Evolutionary conservation across 2,888 invertebrate genomes (phyloP).

Genomic region (Dastarcus helophoroides): DNA sequence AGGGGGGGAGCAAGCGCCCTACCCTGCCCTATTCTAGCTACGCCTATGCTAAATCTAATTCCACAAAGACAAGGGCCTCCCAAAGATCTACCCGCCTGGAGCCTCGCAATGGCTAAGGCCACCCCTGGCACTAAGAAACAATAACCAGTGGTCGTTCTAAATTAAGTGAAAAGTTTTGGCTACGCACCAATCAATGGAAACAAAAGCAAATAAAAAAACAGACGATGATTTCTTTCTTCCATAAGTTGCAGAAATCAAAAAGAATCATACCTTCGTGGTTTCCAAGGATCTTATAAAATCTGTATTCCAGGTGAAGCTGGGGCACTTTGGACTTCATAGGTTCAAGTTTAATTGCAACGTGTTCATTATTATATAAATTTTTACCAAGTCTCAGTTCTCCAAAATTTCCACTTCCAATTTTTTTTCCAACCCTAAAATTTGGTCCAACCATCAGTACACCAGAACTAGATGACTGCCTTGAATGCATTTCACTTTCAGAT

Average conservation of each 20-base stretch:
- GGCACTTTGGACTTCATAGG: conserved; percentile 99
- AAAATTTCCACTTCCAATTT: conserved; percentile 99
- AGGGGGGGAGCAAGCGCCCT: too few species aligned
- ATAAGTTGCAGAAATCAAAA: not conserved
- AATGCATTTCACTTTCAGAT: conserved; percentile 47
- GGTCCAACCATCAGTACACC: conserved; percentile 98
- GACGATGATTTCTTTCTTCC: too few species aligned
- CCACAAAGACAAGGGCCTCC: too few species aligned
- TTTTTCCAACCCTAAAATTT: conserved; percentile 99
- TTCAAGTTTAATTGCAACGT: conserved; percentile 99
- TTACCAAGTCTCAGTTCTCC: conserved; percentile 98
- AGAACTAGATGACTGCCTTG: conserved; percentile 71
- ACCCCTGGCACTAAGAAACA: too few species aligned
- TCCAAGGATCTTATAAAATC: conserved; percentile 99
- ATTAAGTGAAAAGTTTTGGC: too few species aligned
- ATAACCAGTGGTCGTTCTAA: too few species aligned
- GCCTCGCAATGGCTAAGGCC: too few species aligned
- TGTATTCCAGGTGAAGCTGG: conserved; percentile 98
- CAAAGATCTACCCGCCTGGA: too few species aligned
- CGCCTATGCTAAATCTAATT: too few species aligned
- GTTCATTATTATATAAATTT: conserved; percentile 99
- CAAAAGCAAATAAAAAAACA: too few species aligned
- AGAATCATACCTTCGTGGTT: conserved; percentile 84
- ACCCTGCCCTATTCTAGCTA: too few species aligned
- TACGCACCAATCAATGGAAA: too few species aligned